phyloP scores from a whole-genome alignment of 2,113 vertebrate genomes.

The Anas platyrhynchos region DNA sequence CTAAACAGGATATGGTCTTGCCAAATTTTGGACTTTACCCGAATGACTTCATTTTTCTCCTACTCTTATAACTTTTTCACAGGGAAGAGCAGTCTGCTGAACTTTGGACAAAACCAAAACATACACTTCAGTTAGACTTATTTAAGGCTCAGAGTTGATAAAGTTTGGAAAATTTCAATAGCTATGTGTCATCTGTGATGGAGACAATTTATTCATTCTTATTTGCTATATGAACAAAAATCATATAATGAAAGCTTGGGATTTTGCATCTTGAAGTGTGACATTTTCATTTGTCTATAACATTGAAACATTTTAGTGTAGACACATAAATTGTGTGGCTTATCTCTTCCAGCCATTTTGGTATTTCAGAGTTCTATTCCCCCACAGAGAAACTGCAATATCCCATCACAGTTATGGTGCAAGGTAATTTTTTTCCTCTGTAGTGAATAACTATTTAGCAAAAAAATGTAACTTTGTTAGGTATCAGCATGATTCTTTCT shows the following conservation, averaged over 20 bases:
- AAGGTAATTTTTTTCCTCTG: background rate
- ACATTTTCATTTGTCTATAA: background rate
- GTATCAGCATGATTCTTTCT: background rate
- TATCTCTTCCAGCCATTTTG: background rate
- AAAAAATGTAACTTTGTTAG: background rate
- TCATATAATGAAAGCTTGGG: background rate
- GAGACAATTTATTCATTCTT: background rate
- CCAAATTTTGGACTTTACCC: background rate
- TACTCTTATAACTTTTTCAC: background rate
- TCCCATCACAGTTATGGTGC: background rate
- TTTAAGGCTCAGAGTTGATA: background rate
- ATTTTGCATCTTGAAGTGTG: background rate
- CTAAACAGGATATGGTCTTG: background rate
- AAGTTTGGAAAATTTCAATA: background rate
- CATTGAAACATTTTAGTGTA: background rate
- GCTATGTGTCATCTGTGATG: rapidly evolving
- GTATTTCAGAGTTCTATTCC: background rate
- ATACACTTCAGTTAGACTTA: background rate
- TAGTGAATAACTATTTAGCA: background rate
- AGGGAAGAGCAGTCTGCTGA: background rate
- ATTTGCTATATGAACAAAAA: background rate
- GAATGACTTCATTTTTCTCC: background rate
- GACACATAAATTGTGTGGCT: background rate
- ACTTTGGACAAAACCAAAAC: background rate
- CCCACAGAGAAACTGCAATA: background rate